A percentile compares a stretch with the other conserved stretches of the same genome.
These are phyloP conservation scores for Elymnias hypermnestra DNA, from an alignment of 1,140 invertebrate species.

Conservation along the genomic window DNA sequence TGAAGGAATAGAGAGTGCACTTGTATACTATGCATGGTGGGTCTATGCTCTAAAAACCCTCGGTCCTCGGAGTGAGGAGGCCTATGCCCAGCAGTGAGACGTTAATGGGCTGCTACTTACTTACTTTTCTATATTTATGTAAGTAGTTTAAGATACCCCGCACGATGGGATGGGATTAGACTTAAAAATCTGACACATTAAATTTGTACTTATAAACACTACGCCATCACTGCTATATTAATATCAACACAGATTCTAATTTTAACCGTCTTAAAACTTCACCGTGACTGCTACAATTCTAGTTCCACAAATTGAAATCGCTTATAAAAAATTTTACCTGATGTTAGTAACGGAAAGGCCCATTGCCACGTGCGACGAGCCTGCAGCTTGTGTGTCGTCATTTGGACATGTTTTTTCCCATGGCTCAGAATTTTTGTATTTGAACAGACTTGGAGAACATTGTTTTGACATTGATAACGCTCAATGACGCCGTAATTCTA, in stretches of 20 bases:
- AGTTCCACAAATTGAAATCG: conserved; percentile 5
- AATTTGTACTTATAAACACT: too few relatives aligned
- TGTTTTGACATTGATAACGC: conserved; percentile 5
- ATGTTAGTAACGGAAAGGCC: conserved; percentile 56
- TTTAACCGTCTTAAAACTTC: neutral
- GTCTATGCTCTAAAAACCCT: too few relatives aligned
- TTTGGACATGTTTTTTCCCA: conserved; percentile 18
- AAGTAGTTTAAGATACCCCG: too few relatives aligned
- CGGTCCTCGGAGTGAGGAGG: too few relatives aligned
- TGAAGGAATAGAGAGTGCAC: too few relatives aligned
- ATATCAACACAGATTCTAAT: too few relatives aligned
- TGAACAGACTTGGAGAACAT: conserved; percentile 1
- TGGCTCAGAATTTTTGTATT: neutral
- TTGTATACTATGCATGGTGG: too few relatives aligned
- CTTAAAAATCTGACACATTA: too few relatives aligned
- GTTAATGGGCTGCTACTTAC: too few relatives aligned
- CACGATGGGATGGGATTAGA: too few relatives aligned
- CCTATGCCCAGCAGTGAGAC: too few relatives aligned
- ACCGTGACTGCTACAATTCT: conserved; percentile 3
- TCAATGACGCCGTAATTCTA: neutral
- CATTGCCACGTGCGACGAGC: conserved; percentile 60
- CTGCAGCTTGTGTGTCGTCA: conserved; percentile 41
- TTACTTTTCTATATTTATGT: too few relatives aligned
- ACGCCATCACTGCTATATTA: neutral
- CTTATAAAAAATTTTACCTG: conserved; percentile 66